These are phyloP conservation scores for Microchirus variegatus DNA, from an alignment of 2,797 vertebrate genomes.

Conservation along the genomic window DNA sequence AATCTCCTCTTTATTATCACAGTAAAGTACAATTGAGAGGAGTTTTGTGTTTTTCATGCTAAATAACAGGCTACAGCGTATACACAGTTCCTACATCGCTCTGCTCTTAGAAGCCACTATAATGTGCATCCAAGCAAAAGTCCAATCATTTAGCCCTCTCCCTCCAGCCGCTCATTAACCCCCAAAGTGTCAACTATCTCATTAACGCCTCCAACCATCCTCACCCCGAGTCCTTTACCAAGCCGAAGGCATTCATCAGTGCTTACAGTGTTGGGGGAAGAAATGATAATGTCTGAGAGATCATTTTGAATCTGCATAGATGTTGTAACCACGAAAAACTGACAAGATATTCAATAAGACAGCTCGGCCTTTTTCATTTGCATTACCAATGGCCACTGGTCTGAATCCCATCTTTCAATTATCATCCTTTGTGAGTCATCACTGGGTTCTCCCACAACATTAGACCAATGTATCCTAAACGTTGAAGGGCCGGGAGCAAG, in stretches of 20 bases:
- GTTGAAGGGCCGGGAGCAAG: constrained; percentile 77
- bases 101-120: constrained; percentile 61
- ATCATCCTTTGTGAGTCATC: constrained; percentile 81
- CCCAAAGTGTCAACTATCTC: constrained; percentile 81
- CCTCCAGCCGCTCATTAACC: constrained; percentile 81
- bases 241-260: constrained; percentile 67
- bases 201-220: constrained; percentile 74
- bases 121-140: constrained; percentile 80
- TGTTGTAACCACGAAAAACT: constrained; percentile 43
- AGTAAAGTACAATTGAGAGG: constrained; percentile 64
- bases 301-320: constrained; percentile 49
- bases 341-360: constrained; percentile 67
- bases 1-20: constrained; percentile 73
- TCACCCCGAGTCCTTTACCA: constrained; percentile 64
- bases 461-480: constrained; percentile 79
- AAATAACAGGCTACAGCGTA: constrained; percentile 72
- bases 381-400: constrained; percentile 78
- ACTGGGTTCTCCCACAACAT: constrained; percentile 75
- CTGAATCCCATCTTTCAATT: constrained; percentile 81
- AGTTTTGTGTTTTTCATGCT: constrained; percentile 67
- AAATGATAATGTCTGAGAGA: constrained; percentile 37
- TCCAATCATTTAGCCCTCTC: constrained; percentile 80
- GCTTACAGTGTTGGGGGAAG: constrained; percentile 30
- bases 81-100: constrained; percentile 49
- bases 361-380: constrained; percentile 68